Evolutionary conservation across 1,140 invertebrate genomes (phyloP).

Genomic region (Lepidotrigona ventralis): DNA sequence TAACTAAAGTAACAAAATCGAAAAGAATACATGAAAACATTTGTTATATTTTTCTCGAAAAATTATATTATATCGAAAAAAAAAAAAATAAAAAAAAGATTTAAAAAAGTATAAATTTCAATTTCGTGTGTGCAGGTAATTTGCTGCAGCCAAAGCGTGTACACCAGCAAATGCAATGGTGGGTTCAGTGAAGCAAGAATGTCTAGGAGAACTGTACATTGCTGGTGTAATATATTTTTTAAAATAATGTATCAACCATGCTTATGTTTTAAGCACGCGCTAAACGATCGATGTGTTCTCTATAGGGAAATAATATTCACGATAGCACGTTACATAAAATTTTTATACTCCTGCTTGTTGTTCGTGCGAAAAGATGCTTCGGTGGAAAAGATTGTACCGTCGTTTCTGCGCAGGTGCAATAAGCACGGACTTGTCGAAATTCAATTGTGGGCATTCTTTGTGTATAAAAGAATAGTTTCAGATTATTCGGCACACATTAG

Average conservation of each 20-base stretch:
- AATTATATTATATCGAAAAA: neutral
- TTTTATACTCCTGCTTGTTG: neutral
- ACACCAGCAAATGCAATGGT: slow-evolving; percentile 73
- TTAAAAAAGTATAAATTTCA: neutral
- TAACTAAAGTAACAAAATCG: neutral
- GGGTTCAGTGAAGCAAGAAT: slow-evolving; percentile 62
- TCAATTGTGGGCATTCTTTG: slow-evolving; percentile 10
- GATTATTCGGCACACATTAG: slow-evolving; percentile 8
- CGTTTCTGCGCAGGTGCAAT: neutral
- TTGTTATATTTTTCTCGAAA: neutral
- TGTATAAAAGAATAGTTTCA: neutral
- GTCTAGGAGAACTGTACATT: slow-evolving; percentile 53
- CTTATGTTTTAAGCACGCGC: slow-evolving; percentile 19
- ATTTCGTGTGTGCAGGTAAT: slow-evolving; percentile 66
- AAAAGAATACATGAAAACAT: neutral
- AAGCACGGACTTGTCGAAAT: neutral
- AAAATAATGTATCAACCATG: slow-evolving; percentile 18
- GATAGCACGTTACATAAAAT: neutral
- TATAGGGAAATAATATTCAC: neutral
- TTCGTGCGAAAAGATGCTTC: slow-evolving; percentile 1
- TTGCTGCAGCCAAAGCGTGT: slow-evolving; percentile 77
- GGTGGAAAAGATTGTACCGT: neutral
- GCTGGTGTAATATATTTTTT: slow-evolving; percentile 43
- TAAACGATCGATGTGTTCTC: slow-evolving; percentile 3
- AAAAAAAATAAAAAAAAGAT: too few relatives aligned